Evolutionary conservation across 53 echinoderm and acorn worm genomes (phyloP), one percentile per base, ranked within the genome.

Genomic region (Luidia sarsii): DNA sequence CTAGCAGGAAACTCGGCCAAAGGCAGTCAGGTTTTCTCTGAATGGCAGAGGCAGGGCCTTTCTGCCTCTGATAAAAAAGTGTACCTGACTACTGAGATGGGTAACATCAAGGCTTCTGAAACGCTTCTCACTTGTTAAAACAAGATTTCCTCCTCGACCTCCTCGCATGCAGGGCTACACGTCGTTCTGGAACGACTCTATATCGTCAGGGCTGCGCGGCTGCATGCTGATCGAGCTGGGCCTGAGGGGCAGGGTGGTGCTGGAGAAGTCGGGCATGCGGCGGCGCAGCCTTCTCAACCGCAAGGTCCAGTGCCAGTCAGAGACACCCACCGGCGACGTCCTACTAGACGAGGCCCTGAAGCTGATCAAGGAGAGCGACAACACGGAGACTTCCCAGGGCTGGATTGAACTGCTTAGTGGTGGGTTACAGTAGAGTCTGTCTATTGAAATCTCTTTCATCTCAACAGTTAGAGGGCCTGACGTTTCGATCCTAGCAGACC

Each of bases 151-250:
- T n/a, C n/a, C n/a, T n/a, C n/a, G n/a, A n/a, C n/a, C n/a, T n/a
- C n/a, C n/a, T n/a, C n/a, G n/a, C n/a, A n/a, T n/a, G 14, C 80
- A 99, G 99, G 99, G 99, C 0, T 99, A 99, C 94, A 99, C 99
- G 63, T 99, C 99, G 51, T 99, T 99, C 60, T 99, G 99, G 99
- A 99, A 99, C 79, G 99, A 99, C 85, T 99, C 94, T 70, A 99
- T 97, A 88, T 99, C 99, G 53, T 99, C 99, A 10, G 99, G 99
- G 18, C 85, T 99, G 20, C 74, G 99, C 9, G 99, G 99, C 2
- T 99, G 99, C 65, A 99, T 99, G 99, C 80, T 99, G 39, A 91
- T 99, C 33, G 99, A 99, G 64, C 80, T 99, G 29, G 99, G 94
- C 18, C 83, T 99, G 24, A 82, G 82, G 75, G 99, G 99, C 24